phyloP scores from a whole-genome alignment of 2,113 vertebrate genomes.

The Riparia riparia region DNA sequence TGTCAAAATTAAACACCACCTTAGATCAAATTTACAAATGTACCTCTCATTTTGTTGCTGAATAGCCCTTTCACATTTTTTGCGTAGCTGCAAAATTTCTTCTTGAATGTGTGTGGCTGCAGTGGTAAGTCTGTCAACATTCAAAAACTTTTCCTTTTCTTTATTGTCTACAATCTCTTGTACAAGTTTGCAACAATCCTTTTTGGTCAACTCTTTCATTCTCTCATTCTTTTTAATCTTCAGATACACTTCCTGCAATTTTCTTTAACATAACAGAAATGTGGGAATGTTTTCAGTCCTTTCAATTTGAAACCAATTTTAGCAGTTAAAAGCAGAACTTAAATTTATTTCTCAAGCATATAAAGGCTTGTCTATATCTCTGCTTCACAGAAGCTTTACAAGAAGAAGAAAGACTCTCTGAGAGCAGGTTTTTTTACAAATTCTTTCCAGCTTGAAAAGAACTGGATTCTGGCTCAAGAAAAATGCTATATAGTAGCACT shows the following conservation, averaged over 20 bases:
- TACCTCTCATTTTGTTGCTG: constrained; percentile 84
- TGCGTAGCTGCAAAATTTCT: constrained; percentile 76
- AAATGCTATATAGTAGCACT: background rate
- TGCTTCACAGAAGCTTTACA: background rate
- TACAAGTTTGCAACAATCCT: constrained; percentile 74
- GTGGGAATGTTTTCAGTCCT: background rate
- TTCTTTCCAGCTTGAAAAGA: background rate
- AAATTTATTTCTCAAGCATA: background rate
- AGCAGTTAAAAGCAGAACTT: constrained; percentile 10
- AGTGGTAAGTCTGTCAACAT: constrained; percentile 76
- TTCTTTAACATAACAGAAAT: constrained; percentile 68
- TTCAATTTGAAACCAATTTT: background rate
- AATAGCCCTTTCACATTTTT: constrained; percentile 75
- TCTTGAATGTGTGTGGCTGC: constrained; percentile 77
- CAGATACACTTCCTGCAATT: constrained; percentile 80
- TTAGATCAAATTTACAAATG: background rate
- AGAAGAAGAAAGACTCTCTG: background rate
- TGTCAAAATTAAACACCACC: background rate
- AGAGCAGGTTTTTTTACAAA: background rate
- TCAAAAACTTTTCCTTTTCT: constrained; percentile 78
- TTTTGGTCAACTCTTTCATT: constrained; percentile 78
- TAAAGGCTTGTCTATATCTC: background rate
- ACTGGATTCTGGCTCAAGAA: background rate
- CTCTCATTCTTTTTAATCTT: constrained; percentile 80
- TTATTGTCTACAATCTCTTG: constrained; percentile 73